A percentile compares a stretch with the other conserved stretches of the same genome.
phyloP scores from a whole-genome alignment of 2,797 vertebrate species.

The Astyanax mexicanus region DNA sequence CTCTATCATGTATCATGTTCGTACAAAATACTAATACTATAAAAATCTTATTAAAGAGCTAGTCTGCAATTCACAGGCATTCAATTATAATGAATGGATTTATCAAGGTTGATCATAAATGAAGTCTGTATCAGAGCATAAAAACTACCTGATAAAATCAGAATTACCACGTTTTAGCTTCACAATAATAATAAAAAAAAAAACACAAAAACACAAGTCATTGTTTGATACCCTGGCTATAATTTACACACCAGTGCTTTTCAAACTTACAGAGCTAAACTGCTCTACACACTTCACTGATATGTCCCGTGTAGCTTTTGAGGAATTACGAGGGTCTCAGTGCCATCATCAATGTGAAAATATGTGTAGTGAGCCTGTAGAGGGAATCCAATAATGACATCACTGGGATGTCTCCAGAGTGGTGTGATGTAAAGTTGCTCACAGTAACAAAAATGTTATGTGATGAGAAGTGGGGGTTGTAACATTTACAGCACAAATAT shows the following conservation, averaged over 20 bases:
- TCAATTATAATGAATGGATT: not conserved
- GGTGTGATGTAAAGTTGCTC: too few relatives aligned
- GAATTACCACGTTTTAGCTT: not conserved
- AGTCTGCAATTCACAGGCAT: constrained; percentile 26
- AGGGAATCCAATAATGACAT: too few relatives aligned
- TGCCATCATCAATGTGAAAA: too few relatives aligned
- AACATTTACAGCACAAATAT: too few relatives aligned
- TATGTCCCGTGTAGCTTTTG: not conserved
- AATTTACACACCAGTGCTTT: constrained; percentile 9
- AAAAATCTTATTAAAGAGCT: constrained; percentile 11
- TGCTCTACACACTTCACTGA: not conserved
- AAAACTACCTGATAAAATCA: constrained; percentile 8
- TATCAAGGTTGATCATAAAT: constrained; percentile 1
- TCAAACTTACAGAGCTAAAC: not conserved
- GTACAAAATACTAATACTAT: not conserved
- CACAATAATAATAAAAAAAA: not conserved
- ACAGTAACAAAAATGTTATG: too few relatives aligned
- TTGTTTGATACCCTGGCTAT: constrained; percentile 2
- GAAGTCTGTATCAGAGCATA: constrained; percentile 18
- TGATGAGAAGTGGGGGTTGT: too few relatives aligned
- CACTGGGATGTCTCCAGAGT: too few relatives aligned
- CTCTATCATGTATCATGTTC: not conserved
- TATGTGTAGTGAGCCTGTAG: too few relatives aligned
- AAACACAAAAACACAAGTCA: constrained; percentile 11
- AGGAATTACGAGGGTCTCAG: too few relatives aligned